A percentile compares a stretch with the other conserved stretches of the same genome.
These are phyloP conservation scores for Pomacea maculata DNA, from an alignment of 1,140 invertebrate species.

Conservation along the genomic window DNA sequence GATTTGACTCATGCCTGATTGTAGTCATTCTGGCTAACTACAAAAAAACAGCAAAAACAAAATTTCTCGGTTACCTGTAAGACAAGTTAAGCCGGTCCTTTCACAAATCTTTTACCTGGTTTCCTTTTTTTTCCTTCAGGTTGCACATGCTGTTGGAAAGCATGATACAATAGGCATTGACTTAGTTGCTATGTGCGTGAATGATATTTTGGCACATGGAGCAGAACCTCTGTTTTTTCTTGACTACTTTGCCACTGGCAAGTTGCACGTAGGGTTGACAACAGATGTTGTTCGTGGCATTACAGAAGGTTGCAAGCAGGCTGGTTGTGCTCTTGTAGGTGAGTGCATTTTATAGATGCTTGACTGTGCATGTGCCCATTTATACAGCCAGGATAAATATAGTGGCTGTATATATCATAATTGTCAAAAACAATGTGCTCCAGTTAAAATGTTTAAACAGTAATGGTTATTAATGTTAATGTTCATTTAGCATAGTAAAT, in stretches of 20 bases:
- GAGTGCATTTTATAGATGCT: constrained; percentile 17
- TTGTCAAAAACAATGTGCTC: too few species aligned
- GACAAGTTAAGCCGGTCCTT: background rate
- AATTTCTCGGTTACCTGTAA: too few species aligned
- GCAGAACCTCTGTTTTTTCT: constrained; percentile 95
- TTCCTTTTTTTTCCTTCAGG: constrained; percentile 66
- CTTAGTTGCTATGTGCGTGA: constrained; percentile 97
- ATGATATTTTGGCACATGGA: constrained; percentile 93
- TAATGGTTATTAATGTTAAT: too few species aligned
- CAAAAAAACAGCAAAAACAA: too few species aligned
- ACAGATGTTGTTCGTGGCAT: constrained; percentile 84
- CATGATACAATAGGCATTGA: constrained; percentile 92
- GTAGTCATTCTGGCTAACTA: too few species aligned
- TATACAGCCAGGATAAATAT: background rate
- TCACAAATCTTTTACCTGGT: background rate
- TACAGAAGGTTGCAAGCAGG: constrained; percentile 83
- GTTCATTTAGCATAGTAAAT: too few species aligned
- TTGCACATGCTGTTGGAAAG: constrained; percentile 81
- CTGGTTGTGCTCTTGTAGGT: constrained; percentile 91
- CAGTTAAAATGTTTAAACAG: too few species aligned
- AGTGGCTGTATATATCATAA: too few species aligned
- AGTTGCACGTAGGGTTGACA: constrained; percentile 80
- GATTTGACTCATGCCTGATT: too few species aligned
- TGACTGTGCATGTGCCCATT: background rate
- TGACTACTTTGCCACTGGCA: constrained; percentile 95